phyloP scores from a whole-genome alignment of 2,888 invertebrate genomes.

The Strigamia maritima region DNA sequence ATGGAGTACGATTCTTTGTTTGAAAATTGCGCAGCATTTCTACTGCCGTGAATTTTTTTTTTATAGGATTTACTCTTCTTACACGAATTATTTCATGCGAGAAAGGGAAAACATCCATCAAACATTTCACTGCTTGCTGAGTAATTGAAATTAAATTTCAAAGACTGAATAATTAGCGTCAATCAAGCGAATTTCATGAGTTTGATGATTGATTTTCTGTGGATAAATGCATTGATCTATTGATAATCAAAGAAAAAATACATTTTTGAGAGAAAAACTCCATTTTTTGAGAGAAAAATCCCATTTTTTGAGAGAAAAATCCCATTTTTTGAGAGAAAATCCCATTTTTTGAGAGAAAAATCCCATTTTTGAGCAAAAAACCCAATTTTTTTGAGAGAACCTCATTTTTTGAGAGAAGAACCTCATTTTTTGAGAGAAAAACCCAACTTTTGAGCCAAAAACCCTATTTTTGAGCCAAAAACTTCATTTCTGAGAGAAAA shows the following conservation, averaged over 20 bases:
- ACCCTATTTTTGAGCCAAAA: too few relatives aligned
- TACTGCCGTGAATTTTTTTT: conserved; percentile 12
- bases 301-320: too few relatives aligned
- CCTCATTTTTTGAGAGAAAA: too few relatives aligned
- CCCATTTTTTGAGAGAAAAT: too few relatives aligned
- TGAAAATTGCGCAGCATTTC: not conserved
- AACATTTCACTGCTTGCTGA: not conserved
- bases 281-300: too few relatives aligned
- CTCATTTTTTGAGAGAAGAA: too few relatives aligned
- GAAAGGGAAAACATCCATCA: conserved; percentile 9
- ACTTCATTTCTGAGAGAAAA: too few relatives aligned
- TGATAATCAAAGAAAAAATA: not conserved
- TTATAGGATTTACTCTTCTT: not conserved
- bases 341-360: too few relatives aligned
- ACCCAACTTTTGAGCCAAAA: too few relatives aligned
- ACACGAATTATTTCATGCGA: conserved; percentile 13
- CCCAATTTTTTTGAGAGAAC: too few relatives aligned
- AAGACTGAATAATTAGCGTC: not conserved
- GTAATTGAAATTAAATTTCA: not conserved
- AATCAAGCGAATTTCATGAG: not conserved
- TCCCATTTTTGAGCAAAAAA: too few relatives aligned
- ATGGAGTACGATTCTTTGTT: not conserved
- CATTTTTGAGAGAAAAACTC: too few relatives aligned
- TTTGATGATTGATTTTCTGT: not conserved
- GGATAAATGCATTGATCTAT: not conserved